Percentiles rank a stretch among this genome's conserved stretches.
Conservation (phyloP, 2,113 vertebrate species). For the Dromiciops gliroides region DNA sequence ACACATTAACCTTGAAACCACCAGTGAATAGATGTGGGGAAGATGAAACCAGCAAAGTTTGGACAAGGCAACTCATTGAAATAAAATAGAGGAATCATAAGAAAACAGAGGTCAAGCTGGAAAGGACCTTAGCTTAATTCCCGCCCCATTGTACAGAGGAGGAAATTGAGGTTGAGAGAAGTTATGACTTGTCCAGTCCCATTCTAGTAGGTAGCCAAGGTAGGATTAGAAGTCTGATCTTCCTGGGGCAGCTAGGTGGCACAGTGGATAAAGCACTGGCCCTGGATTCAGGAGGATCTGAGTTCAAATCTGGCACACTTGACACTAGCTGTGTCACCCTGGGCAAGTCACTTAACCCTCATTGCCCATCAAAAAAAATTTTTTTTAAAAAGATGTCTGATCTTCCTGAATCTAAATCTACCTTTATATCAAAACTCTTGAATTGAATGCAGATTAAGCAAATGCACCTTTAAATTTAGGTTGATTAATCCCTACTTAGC, state of each 20-base stretch:
- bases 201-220: not conserved
- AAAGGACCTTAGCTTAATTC: not conserved
- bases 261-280: too few relatives aligned
- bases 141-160: not conserved
- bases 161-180: not conserved
- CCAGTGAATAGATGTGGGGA: not conserved
- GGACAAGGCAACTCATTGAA: not conserved
- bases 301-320: too few relatives aligned
- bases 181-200: not conserved
- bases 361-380: too few relatives aligned
- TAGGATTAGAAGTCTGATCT: not conserved
- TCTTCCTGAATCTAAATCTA: too few relatives aligned
- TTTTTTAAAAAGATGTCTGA: too few relatives aligned
- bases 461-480: not conserved
- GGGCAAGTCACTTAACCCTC: too few relatives aligned
- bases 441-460: not conserved
- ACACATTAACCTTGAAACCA: not conserved
- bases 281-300: too few relatives aligned
- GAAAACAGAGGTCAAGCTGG: not conserved
- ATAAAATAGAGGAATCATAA: not conserved
- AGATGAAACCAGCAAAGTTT: not conserved
- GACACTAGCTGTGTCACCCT: too few relatives aligned
- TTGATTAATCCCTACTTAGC: not conserved
- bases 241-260: too few relatives aligned
- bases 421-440: not conserved